Percentiles rank a stretch among this genome's conserved stretches.
phyloP scores from a whole-genome alignment of 2,113 vertebrate species.

The Epinephelus cyanopodus region DNA sequence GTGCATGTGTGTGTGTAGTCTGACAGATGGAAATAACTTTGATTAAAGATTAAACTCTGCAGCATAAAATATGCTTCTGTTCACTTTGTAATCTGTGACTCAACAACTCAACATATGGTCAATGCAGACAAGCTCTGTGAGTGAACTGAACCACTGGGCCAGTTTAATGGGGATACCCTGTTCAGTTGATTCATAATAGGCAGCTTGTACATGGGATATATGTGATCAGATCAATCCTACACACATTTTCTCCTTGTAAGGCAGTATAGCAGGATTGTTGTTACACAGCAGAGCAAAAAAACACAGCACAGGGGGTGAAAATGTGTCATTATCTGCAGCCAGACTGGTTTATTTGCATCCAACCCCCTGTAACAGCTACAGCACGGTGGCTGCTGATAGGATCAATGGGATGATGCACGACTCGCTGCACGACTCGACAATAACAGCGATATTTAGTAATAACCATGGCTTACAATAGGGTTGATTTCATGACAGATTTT shows the following conservation, averaged over 20 bases:
- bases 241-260: not conserved
- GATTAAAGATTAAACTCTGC: too few species aligned
- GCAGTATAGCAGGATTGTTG: not conserved
- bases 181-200: not conserved
- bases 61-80: not conserved
- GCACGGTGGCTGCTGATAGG: not conserved
- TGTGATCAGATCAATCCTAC: not conserved
- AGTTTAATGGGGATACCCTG: not conserved
- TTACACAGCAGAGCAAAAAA: not conserved
- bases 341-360: not conserved
- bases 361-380: not conserved
- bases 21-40: not conserved
- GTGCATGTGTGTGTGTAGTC: not conserved
- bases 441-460: not conserved
- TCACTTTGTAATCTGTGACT: not conserved
- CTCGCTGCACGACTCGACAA: not conserved
- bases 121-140: not conserved
- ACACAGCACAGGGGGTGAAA: not conserved
- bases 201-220: not conserved
- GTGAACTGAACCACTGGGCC: not conserved
- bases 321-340: not conserved
- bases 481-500: accelerated
- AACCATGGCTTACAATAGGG: not conserved
- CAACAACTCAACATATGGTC: not conserved
- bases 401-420: constrained; percentile 9